Evolutionary conservation across 2,888 invertebrate species (phyloP).

Genomic region (Seira sanloemensis): DNA sequence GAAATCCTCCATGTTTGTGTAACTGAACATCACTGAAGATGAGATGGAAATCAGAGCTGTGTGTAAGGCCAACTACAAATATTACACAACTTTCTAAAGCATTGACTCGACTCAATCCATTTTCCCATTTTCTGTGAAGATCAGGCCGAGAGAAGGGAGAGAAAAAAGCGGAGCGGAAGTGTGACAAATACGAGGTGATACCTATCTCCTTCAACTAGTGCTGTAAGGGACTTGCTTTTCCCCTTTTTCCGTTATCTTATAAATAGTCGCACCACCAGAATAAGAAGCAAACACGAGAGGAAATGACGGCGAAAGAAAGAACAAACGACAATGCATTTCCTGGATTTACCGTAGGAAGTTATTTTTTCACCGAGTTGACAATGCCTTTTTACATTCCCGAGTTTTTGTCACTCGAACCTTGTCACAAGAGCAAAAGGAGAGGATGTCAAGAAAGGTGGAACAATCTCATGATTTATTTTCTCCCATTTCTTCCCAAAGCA

Average conservation of each 20-base stretch:
- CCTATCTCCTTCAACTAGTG: background rate
- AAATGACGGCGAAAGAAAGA: constrained; percentile 1
- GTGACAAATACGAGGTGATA: constrained; percentile 45
- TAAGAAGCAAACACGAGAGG: background rate
- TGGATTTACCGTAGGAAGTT: constrained; percentile 7
- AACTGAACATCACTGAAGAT: no score
- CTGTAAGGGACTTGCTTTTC: background rate
- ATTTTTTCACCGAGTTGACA: background rate
- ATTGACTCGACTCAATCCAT: no score
- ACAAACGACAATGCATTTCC: background rate
- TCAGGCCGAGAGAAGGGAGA: background rate
- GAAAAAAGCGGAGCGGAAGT: constrained; percentile 40
- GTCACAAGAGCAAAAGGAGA: no score
- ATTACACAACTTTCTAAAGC: no score
- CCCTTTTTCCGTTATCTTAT: constrained; percentile 2
- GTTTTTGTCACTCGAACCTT: no score
- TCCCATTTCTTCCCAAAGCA: background rate
- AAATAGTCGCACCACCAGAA: no score
- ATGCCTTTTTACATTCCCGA: background rate
- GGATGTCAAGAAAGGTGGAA: background rate
- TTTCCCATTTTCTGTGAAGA: background rate
- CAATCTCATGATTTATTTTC: background rate
- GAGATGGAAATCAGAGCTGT: no score
- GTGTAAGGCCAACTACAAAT: no score
- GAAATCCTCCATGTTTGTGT: no score